Evolutionary conservation across 2,113 vertebrate species (phyloP).

Genomic region (Sciurus niger): DNA sequence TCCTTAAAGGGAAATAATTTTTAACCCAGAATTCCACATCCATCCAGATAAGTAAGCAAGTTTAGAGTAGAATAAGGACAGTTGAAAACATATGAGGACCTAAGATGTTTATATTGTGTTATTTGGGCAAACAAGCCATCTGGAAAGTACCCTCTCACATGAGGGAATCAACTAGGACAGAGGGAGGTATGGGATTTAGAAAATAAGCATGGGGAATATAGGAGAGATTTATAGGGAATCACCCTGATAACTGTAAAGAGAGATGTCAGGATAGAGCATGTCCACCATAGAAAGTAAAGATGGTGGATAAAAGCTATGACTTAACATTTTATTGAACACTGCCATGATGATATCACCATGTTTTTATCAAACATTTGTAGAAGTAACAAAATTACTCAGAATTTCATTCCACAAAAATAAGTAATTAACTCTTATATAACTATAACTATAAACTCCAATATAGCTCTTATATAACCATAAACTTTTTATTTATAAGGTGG

Average conservation of each 20-base stretch:
- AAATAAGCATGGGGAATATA: background rate
- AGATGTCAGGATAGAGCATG: background rate
- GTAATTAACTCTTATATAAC: background rate
- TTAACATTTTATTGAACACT: background rate
- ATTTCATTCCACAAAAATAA: background rate
- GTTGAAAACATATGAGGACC: background rate
- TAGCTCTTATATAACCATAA: background rate
- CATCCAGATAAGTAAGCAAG: background rate
- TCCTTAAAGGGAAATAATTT: too few relatives aligned
- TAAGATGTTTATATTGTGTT: background rate
- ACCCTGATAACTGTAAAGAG: background rate
- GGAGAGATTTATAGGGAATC: background rate
- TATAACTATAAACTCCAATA: too few relatives aligned
- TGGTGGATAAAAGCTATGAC: background rate
- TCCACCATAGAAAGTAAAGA: background rate
- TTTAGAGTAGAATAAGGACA: background rate
- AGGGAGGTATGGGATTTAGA: background rate
- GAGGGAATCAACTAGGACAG: background rate
- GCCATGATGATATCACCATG: background rate
- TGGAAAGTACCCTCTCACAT: background rate
- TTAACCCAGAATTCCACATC: slow-evolving; percentile 7
- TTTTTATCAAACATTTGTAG: background rate
- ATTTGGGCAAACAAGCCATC: background rate
- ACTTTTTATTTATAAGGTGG: background rate
- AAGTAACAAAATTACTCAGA: background rate